phyloP scores from a whole-genome alignment of 2,888 invertebrate genomes.

The Kryphioiulus occultus region DNA sequence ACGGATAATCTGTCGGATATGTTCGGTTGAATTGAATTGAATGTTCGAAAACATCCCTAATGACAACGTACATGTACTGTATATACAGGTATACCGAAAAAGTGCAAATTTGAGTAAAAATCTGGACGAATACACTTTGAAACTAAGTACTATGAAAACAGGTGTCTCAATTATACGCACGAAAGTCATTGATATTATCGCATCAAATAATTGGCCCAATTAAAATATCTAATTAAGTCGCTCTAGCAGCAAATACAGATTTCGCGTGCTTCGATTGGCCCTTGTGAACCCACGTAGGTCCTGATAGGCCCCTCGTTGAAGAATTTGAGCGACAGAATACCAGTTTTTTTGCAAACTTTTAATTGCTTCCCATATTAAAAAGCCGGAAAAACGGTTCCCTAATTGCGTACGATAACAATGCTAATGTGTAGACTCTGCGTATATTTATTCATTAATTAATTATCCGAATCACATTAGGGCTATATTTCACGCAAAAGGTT shows the following conservation, averaged over 20 bases:
- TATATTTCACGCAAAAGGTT: conserved; percentile 35
- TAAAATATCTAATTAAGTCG: not conserved
- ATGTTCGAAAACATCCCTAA: no score
- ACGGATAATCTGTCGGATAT: no score
- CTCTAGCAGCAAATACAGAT: not conserved
- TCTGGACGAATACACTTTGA: not conserved
- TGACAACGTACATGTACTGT: no score
- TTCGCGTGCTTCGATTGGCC: not conserved
- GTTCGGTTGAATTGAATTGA: no score
- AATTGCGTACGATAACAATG: conserved; percentile 18
- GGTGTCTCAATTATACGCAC: not conserved
- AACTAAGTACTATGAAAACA: not conserved
- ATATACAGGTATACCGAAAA: no score
- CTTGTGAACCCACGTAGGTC: not conserved
- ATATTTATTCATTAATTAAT: conserved; percentile 35
- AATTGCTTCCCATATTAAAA: conserved; percentile 35
- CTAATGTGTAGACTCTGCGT: conserved; percentile 12
- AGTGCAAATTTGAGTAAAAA: no score
- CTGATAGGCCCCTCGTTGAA: not conserved
- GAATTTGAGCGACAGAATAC: not conserved
- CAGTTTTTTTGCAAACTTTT: not conserved
- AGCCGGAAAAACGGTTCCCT: not conserved
- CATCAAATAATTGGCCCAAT: conserved; percentile 17
- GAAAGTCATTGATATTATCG: conserved; percentile 2
- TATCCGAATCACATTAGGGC: conserved; percentile 31